These are phyloP conservation scores for Cephalopholis sonnerati DNA, from an alignment of 2,113 vertebrate genomes.

Conservation along the genomic window DNA sequence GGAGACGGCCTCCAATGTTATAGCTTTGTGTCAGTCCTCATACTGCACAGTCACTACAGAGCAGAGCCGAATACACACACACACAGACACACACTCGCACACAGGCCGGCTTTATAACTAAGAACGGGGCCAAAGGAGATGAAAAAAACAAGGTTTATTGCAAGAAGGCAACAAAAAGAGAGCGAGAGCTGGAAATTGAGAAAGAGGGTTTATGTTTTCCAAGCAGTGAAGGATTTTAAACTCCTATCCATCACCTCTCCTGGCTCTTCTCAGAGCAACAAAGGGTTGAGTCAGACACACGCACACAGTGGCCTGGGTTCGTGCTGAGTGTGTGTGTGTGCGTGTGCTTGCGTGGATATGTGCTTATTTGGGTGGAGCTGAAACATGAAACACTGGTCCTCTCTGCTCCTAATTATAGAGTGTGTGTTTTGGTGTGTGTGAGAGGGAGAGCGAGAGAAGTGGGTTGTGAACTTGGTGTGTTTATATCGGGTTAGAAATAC, in stretches of 20 bases:
- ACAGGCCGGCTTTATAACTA: conserved; percentile 26
- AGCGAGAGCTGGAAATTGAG: conserved; percentile 22
- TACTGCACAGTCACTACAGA: conserved; percentile 52
- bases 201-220: conserved; percentile 45
- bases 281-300: conserved; percentile 33
- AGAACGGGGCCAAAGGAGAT: background rate
- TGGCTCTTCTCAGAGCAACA: conserved; percentile 24
- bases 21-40: conserved; percentile 57
- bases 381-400: conserved; percentile 58
- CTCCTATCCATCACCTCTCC: conserved; percentile 48
- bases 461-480: conserved; percentile 42
- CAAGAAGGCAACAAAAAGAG: conserved; percentile 38
- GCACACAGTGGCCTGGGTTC: conserved; percentile 27
- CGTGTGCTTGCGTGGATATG: conserved; percentile 6
- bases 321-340: conserved; percentile 13
- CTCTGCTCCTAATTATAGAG: conserved; percentile 74
- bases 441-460: conserved; percentile 42
- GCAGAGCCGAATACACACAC: conserved; percentile 16
- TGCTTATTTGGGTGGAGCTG: conserved; percentile 71
- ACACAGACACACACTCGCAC: conserved; percentile 23
- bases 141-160: conserved; percentile 40
- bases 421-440: conserved; percentile 3
- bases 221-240: conserved; percentile 49
- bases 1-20: conserved; percentile 64
- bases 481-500: conserved; percentile 72